Conservation (phyloP, 2,113 vertebrate genomes). For the Anolis carolinensis region DNA sequence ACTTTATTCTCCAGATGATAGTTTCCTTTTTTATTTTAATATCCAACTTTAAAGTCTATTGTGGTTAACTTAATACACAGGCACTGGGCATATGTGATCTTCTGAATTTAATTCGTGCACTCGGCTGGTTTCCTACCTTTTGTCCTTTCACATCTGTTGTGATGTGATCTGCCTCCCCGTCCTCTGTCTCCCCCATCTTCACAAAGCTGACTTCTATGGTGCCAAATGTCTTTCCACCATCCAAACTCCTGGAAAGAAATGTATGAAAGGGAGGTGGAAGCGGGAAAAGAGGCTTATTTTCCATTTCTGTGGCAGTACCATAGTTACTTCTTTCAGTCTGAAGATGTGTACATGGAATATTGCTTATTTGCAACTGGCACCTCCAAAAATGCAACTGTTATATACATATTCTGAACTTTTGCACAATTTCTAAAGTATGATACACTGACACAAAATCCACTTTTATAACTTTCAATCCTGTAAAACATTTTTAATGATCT, state of each 20-base stretch:
- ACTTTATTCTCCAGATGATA: constrained; percentile 48
- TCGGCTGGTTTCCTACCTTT: constrained; percentile 76
- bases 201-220: constrained; percentile 90
- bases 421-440: background rate
- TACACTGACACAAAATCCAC: rapidly evolving
- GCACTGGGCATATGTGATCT: constrained; percentile 49
- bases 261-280: background rate
- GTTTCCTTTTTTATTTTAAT: constrained; percentile 62
- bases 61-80: constrained; percentile 46
- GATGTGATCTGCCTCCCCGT: constrained; percentile 86
- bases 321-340: background rate
- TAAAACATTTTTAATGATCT: too few species aligned
- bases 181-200: constrained; percentile 95
- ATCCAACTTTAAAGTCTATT: constrained; percentile 66
- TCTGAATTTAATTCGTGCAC: constrained; percentile 56
- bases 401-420: background rate
- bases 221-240: constrained; percentile 91
- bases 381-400: background rate
- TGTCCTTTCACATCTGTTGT: constrained; percentile 81
- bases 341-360: background rate
- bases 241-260: constrained; percentile 82
- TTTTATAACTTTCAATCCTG: background rate
- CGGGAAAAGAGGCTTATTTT: background rate
- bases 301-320: background rate
- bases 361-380: background rate